A percentile compares a stretch with the other conserved stretches of the same genome.
These are phyloP conservation scores for Aegithalos caudatus DNA, from an alignment of 2,113 vertebrate genomes.

Conservation along the genomic window DNA sequence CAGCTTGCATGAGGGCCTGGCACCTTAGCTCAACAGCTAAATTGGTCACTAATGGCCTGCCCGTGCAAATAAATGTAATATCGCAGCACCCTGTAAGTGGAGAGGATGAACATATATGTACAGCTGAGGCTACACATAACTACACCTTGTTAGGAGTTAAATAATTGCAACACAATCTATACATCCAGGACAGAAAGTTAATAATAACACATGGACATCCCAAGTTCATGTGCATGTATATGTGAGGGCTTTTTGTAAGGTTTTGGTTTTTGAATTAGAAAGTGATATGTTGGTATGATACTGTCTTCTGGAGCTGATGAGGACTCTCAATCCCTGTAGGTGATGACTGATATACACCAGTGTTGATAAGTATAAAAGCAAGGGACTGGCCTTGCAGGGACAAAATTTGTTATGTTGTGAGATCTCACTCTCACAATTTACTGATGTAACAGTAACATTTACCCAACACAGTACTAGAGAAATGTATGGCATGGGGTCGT, in stretches of 20 bases:
- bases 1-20: slow-evolving; percentile 15
- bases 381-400: background rate
- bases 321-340: background rate
- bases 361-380: background rate
- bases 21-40: slow-evolving; percentile 32
- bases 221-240: background rate
- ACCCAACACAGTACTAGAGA: background rate
- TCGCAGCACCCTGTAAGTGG: background rate
- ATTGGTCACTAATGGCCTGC: slow-evolving; percentile 36
- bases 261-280: background rate
- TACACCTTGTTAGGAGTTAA: background rate
- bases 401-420: background rate
- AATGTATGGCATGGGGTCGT: background rate
- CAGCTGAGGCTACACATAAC: background rate
- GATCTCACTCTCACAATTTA: background rate
- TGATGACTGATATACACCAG: background rate
- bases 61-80: background rate
- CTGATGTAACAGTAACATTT: background rate
- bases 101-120: background rate
- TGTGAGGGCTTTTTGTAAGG: background rate
- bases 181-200: background rate
- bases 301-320: background rate
- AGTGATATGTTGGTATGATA: background rate
- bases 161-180: background rate
- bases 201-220: background rate